These are phyloP conservation scores for Symphodus melops DNA, from an alignment of 2,113 vertebrate species.

Conservation along the genomic window DNA sequence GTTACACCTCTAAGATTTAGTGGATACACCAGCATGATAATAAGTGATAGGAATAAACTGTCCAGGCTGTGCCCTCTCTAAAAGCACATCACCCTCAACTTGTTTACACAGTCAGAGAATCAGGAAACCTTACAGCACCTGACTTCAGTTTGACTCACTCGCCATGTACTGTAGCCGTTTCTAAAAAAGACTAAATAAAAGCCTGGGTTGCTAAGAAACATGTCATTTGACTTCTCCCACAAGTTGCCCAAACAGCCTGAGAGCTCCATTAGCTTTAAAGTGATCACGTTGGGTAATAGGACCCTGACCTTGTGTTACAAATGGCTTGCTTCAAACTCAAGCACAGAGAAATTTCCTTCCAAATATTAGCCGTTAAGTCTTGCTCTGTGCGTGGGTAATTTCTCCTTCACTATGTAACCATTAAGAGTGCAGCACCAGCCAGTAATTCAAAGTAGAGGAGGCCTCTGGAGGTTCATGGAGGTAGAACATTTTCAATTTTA, in stretches of 20 bases:
- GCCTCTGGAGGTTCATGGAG: constrained; percentile 53
- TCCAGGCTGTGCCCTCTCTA: too few relatives aligned
- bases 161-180: background rate
- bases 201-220: constrained; percentile 63
- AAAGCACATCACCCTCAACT: too few relatives aligned
- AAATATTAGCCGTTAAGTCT: constrained; percentile 1
- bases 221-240: constrained; percentile 30
- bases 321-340: background rate
- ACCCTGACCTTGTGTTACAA: constrained; percentile 43
- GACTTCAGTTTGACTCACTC: background rate
- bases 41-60: too few relatives aligned
- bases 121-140: background rate
- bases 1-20: too few relatives aligned
- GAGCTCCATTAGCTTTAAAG: constrained; percentile 41
- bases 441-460: constrained; percentile 21
- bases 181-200: constrained; percentile 43
- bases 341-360: constrained; percentile 4
- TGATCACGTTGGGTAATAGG: constrained; percentile 9
- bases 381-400: constrained; percentile 14
- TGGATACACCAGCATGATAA: too few relatives aligned
- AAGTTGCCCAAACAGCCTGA: constrained; percentile 43
- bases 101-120: too few relatives aligned
- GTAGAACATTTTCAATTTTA: constrained; percentile 59
- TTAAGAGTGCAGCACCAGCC: background rate
- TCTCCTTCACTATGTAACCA: background rate